Evolutionary conservation across 2,888 invertebrate genomes (phyloP).

Genomic region (Gymnocheta viridis): DNA sequence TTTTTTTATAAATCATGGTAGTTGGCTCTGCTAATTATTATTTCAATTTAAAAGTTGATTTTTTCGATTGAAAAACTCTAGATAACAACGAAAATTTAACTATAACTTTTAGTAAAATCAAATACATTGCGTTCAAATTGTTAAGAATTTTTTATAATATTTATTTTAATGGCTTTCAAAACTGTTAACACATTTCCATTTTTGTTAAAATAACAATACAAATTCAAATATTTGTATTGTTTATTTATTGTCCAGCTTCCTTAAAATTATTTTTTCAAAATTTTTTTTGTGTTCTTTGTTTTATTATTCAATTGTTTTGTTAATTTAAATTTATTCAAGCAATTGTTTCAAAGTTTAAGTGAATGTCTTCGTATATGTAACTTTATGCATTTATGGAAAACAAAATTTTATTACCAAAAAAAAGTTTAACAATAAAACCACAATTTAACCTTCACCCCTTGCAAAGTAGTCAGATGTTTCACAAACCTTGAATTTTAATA

Average conservation of each 20-base stretch:
- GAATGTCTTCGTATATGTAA: neutral
- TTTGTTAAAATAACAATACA: too few species aligned
- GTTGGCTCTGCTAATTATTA: too few species aligned
- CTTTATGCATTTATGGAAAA: neutral
- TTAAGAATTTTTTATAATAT: neutral
- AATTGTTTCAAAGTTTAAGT: neutral
- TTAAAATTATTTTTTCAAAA: neutral
- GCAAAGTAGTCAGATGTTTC: constrained; percentile 30
- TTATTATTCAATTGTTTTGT: neutral
- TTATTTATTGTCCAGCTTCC: neutral
- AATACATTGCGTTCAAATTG: too few species aligned
- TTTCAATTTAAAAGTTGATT: too few species aligned
- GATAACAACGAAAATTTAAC: too few species aligned
- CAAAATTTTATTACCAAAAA: constrained; percentile 12
- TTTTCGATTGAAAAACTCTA: too few species aligned
- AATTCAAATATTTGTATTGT: neutral
- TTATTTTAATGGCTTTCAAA: neutral
- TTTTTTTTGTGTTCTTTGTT: neutral
- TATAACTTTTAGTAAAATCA: too few species aligned
- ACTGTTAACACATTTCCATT: neutral
- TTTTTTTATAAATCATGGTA: too few species aligned
- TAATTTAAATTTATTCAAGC: constrained; percentile 7
- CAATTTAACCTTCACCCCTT: constrained; percentile 62
- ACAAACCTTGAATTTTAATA: constrained; percentile 42
- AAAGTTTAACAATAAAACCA: constrained; percentile 29